phyloP scores from a whole-genome alignment of 2,888 invertebrate genomes.

The Reticulitermes lucifugus region DNA sequence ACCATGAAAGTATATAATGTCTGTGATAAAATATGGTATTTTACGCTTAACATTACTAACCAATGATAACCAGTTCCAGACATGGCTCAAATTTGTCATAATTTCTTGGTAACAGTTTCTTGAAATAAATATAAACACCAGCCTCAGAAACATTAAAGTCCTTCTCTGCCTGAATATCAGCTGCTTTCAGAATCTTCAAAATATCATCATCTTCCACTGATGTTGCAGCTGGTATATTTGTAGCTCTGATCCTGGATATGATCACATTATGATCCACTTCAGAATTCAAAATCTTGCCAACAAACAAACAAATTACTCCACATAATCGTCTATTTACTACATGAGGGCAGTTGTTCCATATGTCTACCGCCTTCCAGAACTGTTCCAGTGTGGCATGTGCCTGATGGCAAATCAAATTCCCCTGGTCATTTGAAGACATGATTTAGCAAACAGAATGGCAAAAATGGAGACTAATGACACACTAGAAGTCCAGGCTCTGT shows the following conservation, averaged over 20 bases:
- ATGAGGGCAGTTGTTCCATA: constrained; percentile 77
- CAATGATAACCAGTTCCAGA: constrained; percentile 48
- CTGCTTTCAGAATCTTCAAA: background rate
- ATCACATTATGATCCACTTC: background rate
- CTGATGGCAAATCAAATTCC: background rate
- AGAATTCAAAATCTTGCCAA: constrained; percentile 24
- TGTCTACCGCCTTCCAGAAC: constrained; percentile 74
- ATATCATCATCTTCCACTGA: background rate
- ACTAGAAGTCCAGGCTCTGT: background rate
- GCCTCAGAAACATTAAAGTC: background rate
- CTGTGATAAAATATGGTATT: constrained; percentile 59
- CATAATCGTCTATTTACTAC: constrained; percentile 78
- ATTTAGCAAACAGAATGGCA: background rate
- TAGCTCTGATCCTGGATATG: background rate
- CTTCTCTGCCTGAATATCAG: constrained; percentile 8
- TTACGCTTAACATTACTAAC: constrained; percentile 60
- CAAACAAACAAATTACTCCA: constrained; percentile 61
- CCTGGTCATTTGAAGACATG: background rate
- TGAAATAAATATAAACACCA: constrained; percentile 41
- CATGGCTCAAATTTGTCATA: constrained; percentile 40
- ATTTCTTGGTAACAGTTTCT: constrained; percentile 51
- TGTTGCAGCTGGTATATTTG: background rate
- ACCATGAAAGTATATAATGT: too few species aligned
- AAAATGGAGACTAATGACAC: background rate
- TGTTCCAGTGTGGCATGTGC: constrained; percentile 56